A percentile compares a stretch with the other conserved stretches of the same genome.
phyloP scores from a whole-genome alignment of 2,888 invertebrate species.

The Galerucella pusilla region DNA sequence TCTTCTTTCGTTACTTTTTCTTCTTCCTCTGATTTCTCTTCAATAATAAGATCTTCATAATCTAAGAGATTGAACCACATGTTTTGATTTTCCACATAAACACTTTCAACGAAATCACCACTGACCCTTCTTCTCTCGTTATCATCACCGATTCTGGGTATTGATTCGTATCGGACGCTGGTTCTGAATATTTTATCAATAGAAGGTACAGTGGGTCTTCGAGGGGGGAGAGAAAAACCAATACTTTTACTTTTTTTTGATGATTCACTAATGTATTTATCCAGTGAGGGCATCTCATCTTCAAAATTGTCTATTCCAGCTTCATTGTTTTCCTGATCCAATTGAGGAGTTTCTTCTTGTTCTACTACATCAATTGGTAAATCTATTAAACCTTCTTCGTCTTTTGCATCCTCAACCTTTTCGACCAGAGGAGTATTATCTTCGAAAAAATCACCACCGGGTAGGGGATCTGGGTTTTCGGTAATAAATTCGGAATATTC shows the following conservation, averaged over 20 bases:
- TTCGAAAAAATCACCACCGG: not conserved
- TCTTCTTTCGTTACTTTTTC: conserved; percentile 33
- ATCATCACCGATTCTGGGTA: not conserved
- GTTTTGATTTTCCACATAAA: not conserved
- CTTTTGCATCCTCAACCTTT: not conserved
- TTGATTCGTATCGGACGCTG: not conserved
- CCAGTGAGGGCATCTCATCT: not conserved
- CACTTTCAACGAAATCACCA: not conserved
- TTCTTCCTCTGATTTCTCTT: conserved; percentile 35
- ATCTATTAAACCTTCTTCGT: not conserved
- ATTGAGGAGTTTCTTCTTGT: not conserved
- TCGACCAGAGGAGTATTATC: conserved; percentile 13
- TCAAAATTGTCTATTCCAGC: not conserved
- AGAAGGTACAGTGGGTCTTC: not conserved
- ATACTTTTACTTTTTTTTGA: not conserved
- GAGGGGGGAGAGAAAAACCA: not conserved
- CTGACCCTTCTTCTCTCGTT: not conserved
- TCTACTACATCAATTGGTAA: not conserved
- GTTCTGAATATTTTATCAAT: not conserved
- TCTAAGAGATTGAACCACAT: not conserved
- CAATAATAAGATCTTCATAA: not conserved
- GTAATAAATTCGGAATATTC: not conserved
- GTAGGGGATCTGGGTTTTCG: not conserved
- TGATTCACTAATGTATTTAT: not conserved
- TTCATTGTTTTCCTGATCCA: not conserved